Percentiles rank a stretch among this genome's conserved stretches.
Evolutionary conservation across 92 coral and sea anemone genomes (phyloP).

Genomic region (Hydrozoanthus gracilis): DNA sequence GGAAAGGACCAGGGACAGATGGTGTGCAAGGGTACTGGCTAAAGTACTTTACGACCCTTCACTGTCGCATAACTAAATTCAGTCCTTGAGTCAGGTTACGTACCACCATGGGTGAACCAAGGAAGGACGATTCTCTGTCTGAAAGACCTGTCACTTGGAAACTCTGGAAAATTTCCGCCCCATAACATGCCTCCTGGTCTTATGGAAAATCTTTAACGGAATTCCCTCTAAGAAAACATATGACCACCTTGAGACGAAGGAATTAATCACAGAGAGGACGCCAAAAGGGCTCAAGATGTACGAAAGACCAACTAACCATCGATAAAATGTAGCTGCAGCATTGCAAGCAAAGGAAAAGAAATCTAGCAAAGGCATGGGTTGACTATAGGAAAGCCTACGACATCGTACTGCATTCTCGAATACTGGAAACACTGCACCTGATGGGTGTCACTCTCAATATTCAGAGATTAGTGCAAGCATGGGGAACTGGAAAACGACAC

Average conservation of each 20-base stretch:
- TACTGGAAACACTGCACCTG: constrained; percentile 29
- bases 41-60: constrained; percentile 46
- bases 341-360: constrained; percentile 37
- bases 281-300: constrained; percentile 37
- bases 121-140: constrained; percentile 53
- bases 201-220: constrained; percentile 58
- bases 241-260: constrained; percentile 52
- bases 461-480: constrained; percentile 32
- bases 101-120: constrained; percentile 51
- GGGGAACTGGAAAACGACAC: constrained; percentile 51
- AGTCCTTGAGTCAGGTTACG: constrained; percentile 12
- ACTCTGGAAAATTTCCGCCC: constrained; percentile 46
- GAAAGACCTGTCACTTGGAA: constrained; percentile 52
- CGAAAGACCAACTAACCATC: constrained; percentile 58
- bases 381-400: constrained; percentile 52
- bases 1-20: constrained; percentile 56
- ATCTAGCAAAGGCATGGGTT: constrained; percentile 58
- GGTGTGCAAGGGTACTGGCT: constrained; percentile 56
- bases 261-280: constrained; percentile 52
- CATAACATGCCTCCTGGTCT: constrained; percentile 59
- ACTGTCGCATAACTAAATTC: constrained; percentile 37
- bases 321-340: constrained; percentile 56
- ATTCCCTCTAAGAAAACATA: constrained; percentile 37
- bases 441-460: constrained; percentile 44
- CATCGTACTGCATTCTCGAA: constrained; percentile 61